These are phyloP conservation scores for Ephialtes manifestator DNA, from an alignment of 2,888 invertebrate species.

Conservation along the genomic window DNA sequence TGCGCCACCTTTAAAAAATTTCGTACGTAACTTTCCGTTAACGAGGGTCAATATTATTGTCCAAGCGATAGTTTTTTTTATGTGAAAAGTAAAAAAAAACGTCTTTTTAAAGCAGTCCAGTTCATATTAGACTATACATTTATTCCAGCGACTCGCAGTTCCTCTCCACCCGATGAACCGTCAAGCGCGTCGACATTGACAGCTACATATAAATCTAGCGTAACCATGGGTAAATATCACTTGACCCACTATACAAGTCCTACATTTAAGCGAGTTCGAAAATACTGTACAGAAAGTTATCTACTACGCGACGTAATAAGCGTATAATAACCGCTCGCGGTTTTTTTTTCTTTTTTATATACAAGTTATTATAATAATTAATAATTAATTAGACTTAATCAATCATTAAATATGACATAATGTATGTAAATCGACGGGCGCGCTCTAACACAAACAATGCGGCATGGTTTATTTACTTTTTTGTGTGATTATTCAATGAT, in stretches of 20 bases:
- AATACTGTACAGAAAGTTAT: constrained; percentile 74
- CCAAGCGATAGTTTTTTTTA: too few relatives aligned
- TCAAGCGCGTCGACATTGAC: constrained; percentile 14
- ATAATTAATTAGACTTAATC: constrained; percentile 7
- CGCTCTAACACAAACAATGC: constrained; percentile 45
- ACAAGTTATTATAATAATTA: constrained; percentile 32
- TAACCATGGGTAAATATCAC: constrained; percentile 49
- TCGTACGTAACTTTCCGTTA: too few relatives aligned
- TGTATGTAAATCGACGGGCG: constrained; percentile 23
- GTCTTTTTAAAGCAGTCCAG: too few relatives aligned
- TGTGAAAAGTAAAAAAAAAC: too few relatives aligned
- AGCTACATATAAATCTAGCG: constrained; percentile 37
- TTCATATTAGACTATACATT: constrained; percentile 18
- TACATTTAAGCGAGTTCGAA: constrained; percentile 67
- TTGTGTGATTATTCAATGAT: neutral
- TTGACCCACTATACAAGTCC: constrained; percentile 45
- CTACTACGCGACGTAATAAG: constrained; percentile 59
- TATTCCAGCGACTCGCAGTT: neutral
- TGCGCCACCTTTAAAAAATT: too few relatives aligned
- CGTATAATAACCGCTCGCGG: constrained; percentile 54
- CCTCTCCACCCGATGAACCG: neutral
- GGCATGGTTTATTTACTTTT: constrained; percentile 29
- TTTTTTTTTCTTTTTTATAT: constrained; percentile 13
- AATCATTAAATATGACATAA: neutral
- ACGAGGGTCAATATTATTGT: too few relatives aligned